Evolutionary conservation across 2,888 invertebrate genomes (phyloP).

Genomic region (Neoascia interrupta): DNA sequence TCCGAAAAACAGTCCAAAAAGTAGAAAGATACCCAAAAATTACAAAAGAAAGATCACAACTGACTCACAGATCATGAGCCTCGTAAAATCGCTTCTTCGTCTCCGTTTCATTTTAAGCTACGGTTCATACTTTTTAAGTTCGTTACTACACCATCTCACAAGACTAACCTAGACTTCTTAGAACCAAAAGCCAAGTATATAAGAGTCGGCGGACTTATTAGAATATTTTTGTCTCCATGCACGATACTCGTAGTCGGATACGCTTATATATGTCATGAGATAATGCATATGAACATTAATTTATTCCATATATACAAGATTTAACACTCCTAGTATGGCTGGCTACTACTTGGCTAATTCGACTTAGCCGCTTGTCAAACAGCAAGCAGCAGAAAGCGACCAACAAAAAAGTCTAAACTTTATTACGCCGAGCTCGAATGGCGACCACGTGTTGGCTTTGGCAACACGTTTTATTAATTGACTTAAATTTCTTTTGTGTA

Average conservation of each 20-base stretch:
- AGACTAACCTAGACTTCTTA: background rate
- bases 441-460: conserved; percentile 30
- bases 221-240: background rate
- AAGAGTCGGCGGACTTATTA: conserved; percentile 2
- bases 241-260: background rate
- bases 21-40: too few relatives aligned
- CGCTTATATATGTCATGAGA: conserved; percentile 27
- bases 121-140: too few relatives aligned
- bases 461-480: conserved; percentile 50
- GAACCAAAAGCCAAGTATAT: background rate
- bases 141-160: too few relatives aligned
- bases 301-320: too few relatives aligned
- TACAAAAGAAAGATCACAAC: too few relatives aligned
- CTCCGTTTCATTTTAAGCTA: too few relatives aligned
- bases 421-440: background rate
- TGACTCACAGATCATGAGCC: too few relatives aligned
- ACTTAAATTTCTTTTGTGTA: conserved; percentile 39
- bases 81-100: too few relatives aligned
- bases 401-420: background rate
- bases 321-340: too few relatives aligned
- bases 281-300: conserved; percentile 20
- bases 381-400: too few relatives aligned
- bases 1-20: too few relatives aligned
- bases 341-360: background rate
- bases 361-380: too few relatives aligned